Evolutionary conservation across 1,140 invertebrate genomes (phyloP), one percentile per base, ranked within the genome.

Genomic region (Drosophila neocordata): DNA sequence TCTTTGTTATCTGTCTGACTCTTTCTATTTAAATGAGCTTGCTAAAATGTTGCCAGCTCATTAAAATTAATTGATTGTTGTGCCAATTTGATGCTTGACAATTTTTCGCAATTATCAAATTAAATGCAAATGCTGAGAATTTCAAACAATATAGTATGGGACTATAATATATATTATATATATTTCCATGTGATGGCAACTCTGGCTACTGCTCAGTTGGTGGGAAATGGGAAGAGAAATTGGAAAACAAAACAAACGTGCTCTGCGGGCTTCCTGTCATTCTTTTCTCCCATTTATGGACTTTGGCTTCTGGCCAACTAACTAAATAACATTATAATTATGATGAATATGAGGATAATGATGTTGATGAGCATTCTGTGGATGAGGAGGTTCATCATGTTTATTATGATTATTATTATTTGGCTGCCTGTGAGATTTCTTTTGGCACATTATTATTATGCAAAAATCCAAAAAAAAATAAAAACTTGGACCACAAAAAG

Each of bases 361-460:
- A 57, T 35, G 65, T 56, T 41, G 48, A 35, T 37, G 31, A 31
- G 20, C 44, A 65, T 8, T 8, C 15, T 20, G 15, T 20, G 4
- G 41, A 44, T 44, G 41, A 18, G 8, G 41, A 18, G 8, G 41
- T 20, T 11, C 7, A 20, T 13, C 15, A 15, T 48, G 15, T 48
- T 74, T 74, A 74, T 67, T 56, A 41, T 74, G 31, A 74, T 74
- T 67, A 73, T 74, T 67, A 73, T 74, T 57, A 41, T 63, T 51
- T 67, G 52, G 53, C 37, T 69, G 69, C 71, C 78, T 68, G 66
- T 48, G 15, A 48, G 41, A 66, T 77, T 77, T 74, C 58, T 66
- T 69, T 69, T 61, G 58, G 48, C 53, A 69, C 62, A 74, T 78
- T 71, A 55, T 77, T 71, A 81, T 64, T 85, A 72, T 77, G 60